Evolutionary conservation across 2,113 vertebrate genomes (phyloP), one percentile per base, ranked within the genome.

Genomic region (Rostratula benghalensis): DNA sequence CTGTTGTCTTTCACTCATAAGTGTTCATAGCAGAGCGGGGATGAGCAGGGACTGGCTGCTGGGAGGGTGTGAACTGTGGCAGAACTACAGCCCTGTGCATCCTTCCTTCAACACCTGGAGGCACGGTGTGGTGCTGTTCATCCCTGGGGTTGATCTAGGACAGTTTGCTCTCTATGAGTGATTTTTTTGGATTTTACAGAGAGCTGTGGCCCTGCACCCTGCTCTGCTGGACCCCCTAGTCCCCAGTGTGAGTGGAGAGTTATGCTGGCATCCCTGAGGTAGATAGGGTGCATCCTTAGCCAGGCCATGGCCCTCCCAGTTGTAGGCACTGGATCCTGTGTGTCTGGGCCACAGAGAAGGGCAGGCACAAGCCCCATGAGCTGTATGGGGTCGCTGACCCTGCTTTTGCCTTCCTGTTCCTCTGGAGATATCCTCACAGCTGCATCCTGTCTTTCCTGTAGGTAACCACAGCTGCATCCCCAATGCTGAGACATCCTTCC

Each of bases 401-500:
- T 75, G 53, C 21, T 33, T 57, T 35, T 46, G 11, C 19, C 13
- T 65, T 45, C n/a, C 21, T 4, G 3, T 68, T 83, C 15, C 22
- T 28, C 64, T 25, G 23, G 56, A 67, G 63, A 18, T 5, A 2
- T 25, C 23, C 6, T 30, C 24, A 22, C 14, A n/a, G 43, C 53
- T 15, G 9, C 9, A 6, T 33, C 27, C 81, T 7, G 1, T 70
- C 14, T 86, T 91, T 16, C 54, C 54, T 1, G 0, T 61, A 99
- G 99, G 99, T 98, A 99, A 99, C 97, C 99, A 99, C 98, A 99
- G 99, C 98, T 99, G 99, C 97, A 98, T 99, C 65, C 99, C 99
- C 92, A 99, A 99, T 5, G 98, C 99, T 0, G 99, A 99, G 97
- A 99, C 98, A 1, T 99, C 99, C 35, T 99, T 99, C 97, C 99